Base-by-base conservation (phyloP, 2,797 vertebrate genomes). In the Rhinophrynus dorsalis region DNA sequence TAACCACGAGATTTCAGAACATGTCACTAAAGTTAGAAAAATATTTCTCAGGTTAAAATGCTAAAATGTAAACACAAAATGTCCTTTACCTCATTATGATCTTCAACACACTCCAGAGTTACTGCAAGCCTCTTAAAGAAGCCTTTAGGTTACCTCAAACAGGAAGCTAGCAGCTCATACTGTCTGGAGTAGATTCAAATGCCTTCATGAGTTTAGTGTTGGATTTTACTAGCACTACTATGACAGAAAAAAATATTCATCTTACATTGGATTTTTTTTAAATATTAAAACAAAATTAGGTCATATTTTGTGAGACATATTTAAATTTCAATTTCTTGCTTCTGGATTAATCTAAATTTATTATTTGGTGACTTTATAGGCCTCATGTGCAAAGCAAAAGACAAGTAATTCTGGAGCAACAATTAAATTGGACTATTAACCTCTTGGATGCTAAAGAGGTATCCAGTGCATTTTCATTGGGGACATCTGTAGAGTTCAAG, bases 161-260 rank as follows among this genome's bases (percentile, higher is more conserved):
- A 67, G 55, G 27, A 82, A 75, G 71, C 77, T 75, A 77, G 51
- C 40, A 79, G 32, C 12, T 78, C 65, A 26, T 74, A 73, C 74
- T 35, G 40, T 72, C 68, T 81, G 71, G 59, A 79, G 60, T 55
- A 26, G 38, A 75, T 76, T 81, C 57, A 56, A 65, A 52, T 11
- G 5, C 58, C 54, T 45, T 33, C 37, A 0, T 0, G 0, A 32
- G 29, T 66, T 66, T 72, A 68, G 24, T 17, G 4, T 17, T 35
- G 50, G 3, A 8, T 78, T 65, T 78, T 59, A 33, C 74, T 57
- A 37, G 29, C 50, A 74, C 67, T 81, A 24, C 38, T 51, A 32
- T 2, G 0, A 78, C 50, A 75, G 76, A 63, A 6, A 67, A n/a
- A 62, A 61, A 65, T 74, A 63, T 24, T 73, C 17, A 15, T 21